Conservation (phyloP, 1,140 invertebrate species). For the Drosophila bipectinata region DNA sequence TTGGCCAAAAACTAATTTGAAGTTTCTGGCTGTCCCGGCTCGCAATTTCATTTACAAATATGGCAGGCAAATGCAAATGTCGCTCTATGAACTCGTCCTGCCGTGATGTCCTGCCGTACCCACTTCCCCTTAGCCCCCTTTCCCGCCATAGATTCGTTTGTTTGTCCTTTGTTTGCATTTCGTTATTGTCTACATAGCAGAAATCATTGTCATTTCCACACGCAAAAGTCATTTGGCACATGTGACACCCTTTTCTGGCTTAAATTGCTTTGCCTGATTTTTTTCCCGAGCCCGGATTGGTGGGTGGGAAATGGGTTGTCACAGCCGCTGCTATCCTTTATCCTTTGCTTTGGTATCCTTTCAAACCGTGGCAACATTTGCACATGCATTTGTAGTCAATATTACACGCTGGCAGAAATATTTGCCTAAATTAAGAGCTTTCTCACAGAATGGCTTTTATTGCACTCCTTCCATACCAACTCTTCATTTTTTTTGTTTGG, state of each 20-base stretch:
- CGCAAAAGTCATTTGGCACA: slow-evolving; percentile 82
- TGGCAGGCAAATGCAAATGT: slow-evolving; percentile 81
- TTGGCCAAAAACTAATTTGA: slow-evolving; percentile 76
- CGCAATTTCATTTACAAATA: slow-evolving; percentile 78
- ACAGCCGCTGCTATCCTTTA: slow-evolving; percentile 46
- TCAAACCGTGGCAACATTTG: slow-evolving; percentile 82
- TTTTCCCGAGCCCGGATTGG: slow-evolving; percentile 11
- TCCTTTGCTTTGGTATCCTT: slow-evolving; percentile 47
- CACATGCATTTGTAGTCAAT: slow-evolving; percentile 82
- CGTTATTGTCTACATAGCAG: slow-evolving; percentile 79
- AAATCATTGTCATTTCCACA: slow-evolving; percentile 82
- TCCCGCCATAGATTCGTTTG: neutral
- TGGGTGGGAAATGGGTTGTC: slow-evolving; percentile 17
- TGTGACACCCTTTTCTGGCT: slow-evolving; percentile 80
- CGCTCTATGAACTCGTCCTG: slow-evolving; percentile 73
- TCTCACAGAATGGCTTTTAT: slow-evolving; percentile 26
- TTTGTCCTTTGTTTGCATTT: slow-evolving; percentile 76
- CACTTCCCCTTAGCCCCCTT: neutral
- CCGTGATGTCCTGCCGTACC: slow-evolving; percentile 45
- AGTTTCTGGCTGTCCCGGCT: slow-evolving; percentile 48
- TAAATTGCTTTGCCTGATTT: slow-evolving; percentile 73
- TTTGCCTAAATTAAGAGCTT: slow-evolving; percentile 76
- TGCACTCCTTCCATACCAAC: slow-evolving; percentile 10
- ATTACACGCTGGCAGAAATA: slow-evolving; percentile 74
- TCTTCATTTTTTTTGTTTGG: slow-evolving; percentile 15